Evolutionary conservation across 64 coral and sea anemone genomes (phyloP), one percentile per base, ranked within the genome.

Genomic region (Actinia tenebrosa): DNA sequence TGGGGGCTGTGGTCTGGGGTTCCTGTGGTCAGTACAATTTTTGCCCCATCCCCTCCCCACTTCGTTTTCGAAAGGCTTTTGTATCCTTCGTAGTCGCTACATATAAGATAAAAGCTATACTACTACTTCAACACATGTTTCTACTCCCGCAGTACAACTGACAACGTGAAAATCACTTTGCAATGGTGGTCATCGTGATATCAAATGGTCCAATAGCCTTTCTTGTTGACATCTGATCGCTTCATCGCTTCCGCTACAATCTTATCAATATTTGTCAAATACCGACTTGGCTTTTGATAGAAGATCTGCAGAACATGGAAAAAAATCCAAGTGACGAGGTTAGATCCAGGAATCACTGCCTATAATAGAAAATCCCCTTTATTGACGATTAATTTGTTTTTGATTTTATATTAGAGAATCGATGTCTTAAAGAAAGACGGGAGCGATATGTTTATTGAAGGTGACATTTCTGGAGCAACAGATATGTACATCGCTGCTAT

Each of bases 391-490:
- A 42, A 13, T 75, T 23, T 75, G 47, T 1, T 66, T 66, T 20
- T 20, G 4, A 23, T 22, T 66, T 10, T 27, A 27, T 13, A 15
- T 15, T 26, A 81, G 79, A 81, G 79, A 50, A 81, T 81, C 16
- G 44, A 81, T 20, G 45, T 20, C 23, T 23, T 81, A 10, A 81
- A 81, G 50, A 44, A 50, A 23, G 79, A 81, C 79, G 79, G 79
- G 0, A 81, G 44, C 16, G 79, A 81, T 50, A 19, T 50, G 79
- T 81, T 81, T 45, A 3, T 53, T 4, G 79, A 53, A 50, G 79
- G 79, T 81, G 79, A 81, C 15, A 81, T 81, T 53, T 9, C 44
- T 81, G 79, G 79, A 53, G 79, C 79, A 22, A 81, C 45, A 18
- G 45, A 53, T 10, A 45, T 81, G 43, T 81, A 81, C 50, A n/a